phyloP scores from a whole-genome alignment of 2,888 invertebrate genomes.

The Stomorhina lunata region DNA sequence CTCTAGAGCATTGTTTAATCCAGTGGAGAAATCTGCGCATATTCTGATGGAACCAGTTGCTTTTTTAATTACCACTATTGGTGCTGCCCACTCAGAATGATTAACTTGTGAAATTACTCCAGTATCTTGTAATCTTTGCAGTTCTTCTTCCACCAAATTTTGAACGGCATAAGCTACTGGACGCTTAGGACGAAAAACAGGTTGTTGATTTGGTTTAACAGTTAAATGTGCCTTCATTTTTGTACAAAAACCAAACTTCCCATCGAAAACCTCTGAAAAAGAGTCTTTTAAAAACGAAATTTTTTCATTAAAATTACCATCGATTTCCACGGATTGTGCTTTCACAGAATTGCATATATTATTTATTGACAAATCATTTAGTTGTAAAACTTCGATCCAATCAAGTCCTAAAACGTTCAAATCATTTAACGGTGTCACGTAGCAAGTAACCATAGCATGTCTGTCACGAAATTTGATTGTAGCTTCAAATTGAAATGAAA shows the following conservation, averaged over 20 bases:
- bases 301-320: not conserved
- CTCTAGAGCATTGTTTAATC: slow-evolving; percentile 60
- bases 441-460: slow-evolving; percentile 30
- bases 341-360: slow-evolving; percentile 24
- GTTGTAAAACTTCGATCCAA: slow-evolving; percentile 50
- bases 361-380: slow-evolving; percentile 47
- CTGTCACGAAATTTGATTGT: slow-evolving; percentile 37
- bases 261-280: slow-evolving; percentile 58
- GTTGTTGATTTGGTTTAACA: slow-evolving; percentile 47
- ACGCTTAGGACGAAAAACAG: slow-evolving; percentile 63
- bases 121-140: slow-evolving; percentile 52
- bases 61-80: slow-evolving; percentile 65
- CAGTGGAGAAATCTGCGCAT: slow-evolving; percentile 67
- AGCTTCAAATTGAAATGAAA: slow-evolving; percentile 57
- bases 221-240: slow-evolving; percentile 58
- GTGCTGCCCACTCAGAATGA: slow-evolving; percentile 63
- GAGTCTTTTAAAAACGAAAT: slow-evolving; percentile 24
- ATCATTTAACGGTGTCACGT: slow-evolving; percentile 30
- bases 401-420: slow-evolving; percentile 55
- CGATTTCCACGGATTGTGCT: not conserved
- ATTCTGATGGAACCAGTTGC: slow-evolving; percentile 60
- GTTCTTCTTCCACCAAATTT: slow-evolving; percentile 59
- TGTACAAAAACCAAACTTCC: slow-evolving; percentile 54
- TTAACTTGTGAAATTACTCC: slow-evolving; percentile 62
- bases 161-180: slow-evolving; percentile 51